Conservation (phyloP, 1,140 invertebrate genomes). For the Dolichoris vasculosae region DNA sequence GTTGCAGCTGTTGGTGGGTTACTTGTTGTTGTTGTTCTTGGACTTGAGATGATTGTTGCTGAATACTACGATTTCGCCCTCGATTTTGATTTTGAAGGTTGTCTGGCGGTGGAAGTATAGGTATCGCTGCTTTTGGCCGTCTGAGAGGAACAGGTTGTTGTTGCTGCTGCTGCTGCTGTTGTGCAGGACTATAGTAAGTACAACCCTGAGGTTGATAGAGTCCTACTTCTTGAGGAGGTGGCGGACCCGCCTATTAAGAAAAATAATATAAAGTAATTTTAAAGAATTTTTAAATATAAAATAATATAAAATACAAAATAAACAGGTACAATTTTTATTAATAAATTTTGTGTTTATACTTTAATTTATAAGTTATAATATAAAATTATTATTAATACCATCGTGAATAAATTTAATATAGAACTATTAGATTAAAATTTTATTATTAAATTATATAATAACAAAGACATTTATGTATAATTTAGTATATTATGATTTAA, state of each 20-base stretch:
- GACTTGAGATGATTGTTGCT: slow-evolving; percentile 41
- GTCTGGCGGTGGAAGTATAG: slow-evolving; percentile 78
- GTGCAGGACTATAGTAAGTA: slow-evolving; percentile 75
- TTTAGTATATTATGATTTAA: too few relatives aligned
- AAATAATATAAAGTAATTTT: not conserved
- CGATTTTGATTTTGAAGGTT: slow-evolving; percentile 62
- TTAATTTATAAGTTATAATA: too few relatives aligned
- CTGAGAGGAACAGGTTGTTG: slow-evolving; percentile 69
- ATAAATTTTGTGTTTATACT: not conserved
- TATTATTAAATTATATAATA: too few relatives aligned
- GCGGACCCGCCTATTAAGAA: slow-evolving; percentile 66
- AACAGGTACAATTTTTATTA: not conserved
- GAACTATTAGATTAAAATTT: too few relatives aligned
- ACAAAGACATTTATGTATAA: too few relatives aligned
- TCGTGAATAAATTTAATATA: not conserved
- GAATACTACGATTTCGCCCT: slow-evolving; percentile 59
- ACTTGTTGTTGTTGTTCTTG: slow-evolving; percentile 53
- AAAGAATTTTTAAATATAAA: not conserved
- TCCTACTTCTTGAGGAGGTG: slow-evolving; percentile 73
- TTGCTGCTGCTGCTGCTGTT: slow-evolving; percentile 74
- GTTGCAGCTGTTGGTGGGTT: slow-evolving; percentile 45
- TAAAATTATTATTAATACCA: not conserved
- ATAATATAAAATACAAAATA: slow-evolving; percentile 1
- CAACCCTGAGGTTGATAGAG: slow-evolving; percentile 76
- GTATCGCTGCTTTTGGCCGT: slow-evolving; percentile 77